Evolutionary conservation across 2,113 vertebrate genomes (phyloP), one percentile per base, ranked within the genome.

Genomic region (Amphilophus citrinellus): DNA sequence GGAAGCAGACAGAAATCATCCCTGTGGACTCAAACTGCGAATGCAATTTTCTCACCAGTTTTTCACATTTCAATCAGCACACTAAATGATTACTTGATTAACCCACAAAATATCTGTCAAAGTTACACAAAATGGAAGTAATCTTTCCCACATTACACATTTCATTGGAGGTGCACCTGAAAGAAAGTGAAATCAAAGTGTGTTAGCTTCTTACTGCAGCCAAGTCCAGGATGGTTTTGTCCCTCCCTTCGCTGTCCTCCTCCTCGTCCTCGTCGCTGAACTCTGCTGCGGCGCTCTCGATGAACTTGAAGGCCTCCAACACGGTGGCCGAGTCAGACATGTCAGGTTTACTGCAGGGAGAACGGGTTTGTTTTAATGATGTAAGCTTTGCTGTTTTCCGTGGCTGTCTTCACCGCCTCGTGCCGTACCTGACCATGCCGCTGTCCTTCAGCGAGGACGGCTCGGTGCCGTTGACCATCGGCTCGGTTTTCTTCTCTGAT

Each of bases 221-320:
- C 1, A 96, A 94, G 93, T 99, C 97, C 86, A 97, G 96, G 91
- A 97, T 91, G 90, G 95, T 97, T 92, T 96, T 97, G 86, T 97
- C 97, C 91, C 95, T 92, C 79, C 95, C 96, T 18, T 97, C 97
- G 80, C 95, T 93, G 83, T 98, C 97, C 10, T 98, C 97, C 0
- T 99, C 98, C 20, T 98, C 98, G 6, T 98, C 98, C 77, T 99
- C 98, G 88, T 99, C 97, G 76, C 97, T 98, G 87, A 99, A 97
- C 83, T 98, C 98, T 4, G 97, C 97, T 7, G 97, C 97, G 14
- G 97, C 97, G 85, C 96, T 97, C 95, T 99, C 98, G 35, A 98
- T 97, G 93, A 99, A 98, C 93, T 97, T 98, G 83, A 99, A 98
- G 77, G 97, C 97, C 93, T 98, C 98, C 94, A 98, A 91, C 82